A percentile compares a stretch with the other conserved stretches of the same genome.
Conservation (phyloP, 2,888 invertebrate species). For the Nymphalis urticae region DNA sequence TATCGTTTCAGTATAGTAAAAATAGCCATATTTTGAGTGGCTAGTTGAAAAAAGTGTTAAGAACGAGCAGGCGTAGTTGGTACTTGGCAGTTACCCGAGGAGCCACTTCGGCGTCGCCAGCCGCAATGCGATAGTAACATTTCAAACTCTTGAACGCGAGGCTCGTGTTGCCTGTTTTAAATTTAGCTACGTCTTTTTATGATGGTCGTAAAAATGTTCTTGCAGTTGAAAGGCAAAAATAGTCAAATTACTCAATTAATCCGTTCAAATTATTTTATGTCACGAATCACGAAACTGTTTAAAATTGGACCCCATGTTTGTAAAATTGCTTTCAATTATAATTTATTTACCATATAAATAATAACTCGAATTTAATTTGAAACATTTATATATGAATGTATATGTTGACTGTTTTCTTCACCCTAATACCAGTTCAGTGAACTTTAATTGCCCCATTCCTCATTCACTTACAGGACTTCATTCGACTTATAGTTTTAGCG, state of each 20-base stretch:
- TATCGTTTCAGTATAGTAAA: background rate
- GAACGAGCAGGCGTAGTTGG: slow-evolving; percentile 22
- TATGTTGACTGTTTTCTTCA: slow-evolving; percentile 5
- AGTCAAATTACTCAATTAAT: background rate
- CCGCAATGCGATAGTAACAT: slow-evolving; percentile 29
- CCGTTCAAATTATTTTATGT: too few species aligned
- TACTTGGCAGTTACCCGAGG: slow-evolving; percentile 19
- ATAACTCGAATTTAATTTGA: too few species aligned
- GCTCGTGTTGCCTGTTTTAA: slow-evolving; percentile 13
- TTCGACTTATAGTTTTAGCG: slow-evolving; percentile 17
- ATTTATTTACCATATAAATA: too few species aligned
- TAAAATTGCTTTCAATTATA: too few species aligned
- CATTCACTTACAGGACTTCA: slow-evolving; percentile 33
- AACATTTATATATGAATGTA: background rate
- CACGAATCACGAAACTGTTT: background rate
- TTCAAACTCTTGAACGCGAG: slow-evolving; percentile 16
- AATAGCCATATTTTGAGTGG: slow-evolving; percentile 1
- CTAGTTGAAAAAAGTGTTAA: slow-evolving; percentile 11
- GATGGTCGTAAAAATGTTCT: background rate
- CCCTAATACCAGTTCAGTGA: slow-evolving; percentile 25
- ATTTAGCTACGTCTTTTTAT: background rate
- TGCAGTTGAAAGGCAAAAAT: background rate
- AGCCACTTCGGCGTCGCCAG: slow-evolving; percentile 15
- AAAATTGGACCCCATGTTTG: background rate
- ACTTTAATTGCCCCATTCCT: slow-evolving; percentile 40